These are phyloP conservation scores for Oryzias melastigma DNA, from an alignment of 2,113 vertebrate species.

Conservation along the genomic window DNA sequence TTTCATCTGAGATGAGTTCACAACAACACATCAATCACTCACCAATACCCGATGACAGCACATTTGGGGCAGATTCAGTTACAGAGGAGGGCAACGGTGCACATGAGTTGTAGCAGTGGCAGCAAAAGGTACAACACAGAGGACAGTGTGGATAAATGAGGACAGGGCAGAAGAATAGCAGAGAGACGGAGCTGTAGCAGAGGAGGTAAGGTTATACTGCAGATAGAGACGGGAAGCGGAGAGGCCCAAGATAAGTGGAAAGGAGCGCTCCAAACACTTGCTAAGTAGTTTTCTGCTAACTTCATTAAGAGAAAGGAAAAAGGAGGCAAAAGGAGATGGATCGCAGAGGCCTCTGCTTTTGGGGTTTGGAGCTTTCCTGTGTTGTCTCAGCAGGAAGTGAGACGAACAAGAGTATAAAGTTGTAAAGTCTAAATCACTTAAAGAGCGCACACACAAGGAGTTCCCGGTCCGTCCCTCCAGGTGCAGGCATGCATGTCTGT, in stretches of 20 bases:
- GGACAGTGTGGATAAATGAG: slow-evolving; percentile 3
- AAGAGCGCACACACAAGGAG: slow-evolving; percentile 44
- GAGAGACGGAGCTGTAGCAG: slow-evolving; percentile 21
- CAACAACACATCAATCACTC: slow-evolving; percentile 32
- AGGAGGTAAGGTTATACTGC: slow-evolving; percentile 42
- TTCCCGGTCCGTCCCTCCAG: slow-evolving; percentile 56
- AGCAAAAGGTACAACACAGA: slow-evolving; percentile 11
- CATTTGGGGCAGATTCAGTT: background rate
- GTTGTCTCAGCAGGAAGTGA: slow-evolving; percentile 19
- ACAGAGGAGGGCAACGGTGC: slow-evolving; percentile 19
- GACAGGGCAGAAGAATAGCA: slow-evolving; percentile 20
- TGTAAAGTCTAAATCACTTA: slow-evolving; percentile 49
- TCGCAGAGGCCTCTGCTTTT: background rate
- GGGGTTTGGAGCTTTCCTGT: slow-evolving; percentile 22
- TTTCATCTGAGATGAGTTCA: slow-evolving; percentile 46
- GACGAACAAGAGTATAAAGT: slow-evolving; percentile 14
- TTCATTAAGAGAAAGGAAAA: slow-evolving; percentile 48
- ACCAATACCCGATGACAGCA: slow-evolving; percentile 33
- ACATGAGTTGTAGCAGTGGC: slow-evolving; percentile 8
- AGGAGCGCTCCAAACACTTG: slow-evolving; percentile 60
- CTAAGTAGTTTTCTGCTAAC: slow-evolving; percentile 55
- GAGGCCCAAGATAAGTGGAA: slow-evolving; percentile 55
- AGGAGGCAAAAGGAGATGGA: slow-evolving; percentile 25
- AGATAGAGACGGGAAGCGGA: slow-evolving; percentile 44
- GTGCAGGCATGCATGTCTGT: slow-evolving; percentile 67